A percentile compares a stretch with the other conserved stretches of the same genome.
Conservation (phyloP, 2,888 invertebrate species). For the Teleogryllus oceanicus region DNA sequence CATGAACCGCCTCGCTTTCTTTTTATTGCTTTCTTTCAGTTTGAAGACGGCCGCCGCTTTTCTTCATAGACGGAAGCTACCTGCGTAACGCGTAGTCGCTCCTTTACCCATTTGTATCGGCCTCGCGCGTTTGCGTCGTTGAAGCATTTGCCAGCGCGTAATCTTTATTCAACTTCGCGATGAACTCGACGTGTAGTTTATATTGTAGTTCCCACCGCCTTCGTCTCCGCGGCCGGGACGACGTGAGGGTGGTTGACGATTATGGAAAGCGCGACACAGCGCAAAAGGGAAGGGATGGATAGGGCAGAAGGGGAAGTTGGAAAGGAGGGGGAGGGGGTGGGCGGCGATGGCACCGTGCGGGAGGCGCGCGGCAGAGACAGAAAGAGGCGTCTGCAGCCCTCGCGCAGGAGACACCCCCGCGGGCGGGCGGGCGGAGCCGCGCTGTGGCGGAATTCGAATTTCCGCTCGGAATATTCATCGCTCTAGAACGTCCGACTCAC, state of each 20-base stretch:
- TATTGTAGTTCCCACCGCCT: conserved; percentile 23
- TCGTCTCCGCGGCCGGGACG: neutral
- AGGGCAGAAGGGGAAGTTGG: conserved; percentile 10
- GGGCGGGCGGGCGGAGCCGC: neutral
- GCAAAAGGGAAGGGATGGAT: neutral
- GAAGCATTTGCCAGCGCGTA: conserved; percentile 25
- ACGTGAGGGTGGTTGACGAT: conserved; percentile 22
- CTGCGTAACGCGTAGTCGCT: too few relatives aligned
- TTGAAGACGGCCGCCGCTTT: too few relatives aligned
- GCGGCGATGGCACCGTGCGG: neutral
- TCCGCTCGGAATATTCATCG: conserved; percentile 33
- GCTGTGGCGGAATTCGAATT: conserved; percentile 30
- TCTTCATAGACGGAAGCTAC: too few relatives aligned
- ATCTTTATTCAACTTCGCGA: conserved; percentile 33
- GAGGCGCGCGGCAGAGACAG: neutral
- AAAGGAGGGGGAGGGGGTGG: neutral
- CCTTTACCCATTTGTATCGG: too few relatives aligned
- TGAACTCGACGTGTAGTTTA: conserved; percentile 33
- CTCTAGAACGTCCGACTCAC: conserved; percentile 18
- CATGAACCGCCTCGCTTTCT: too few relatives aligned
- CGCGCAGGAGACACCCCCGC: neutral
- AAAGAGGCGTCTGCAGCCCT: neutral
- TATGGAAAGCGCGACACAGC: too few relatives aligned
- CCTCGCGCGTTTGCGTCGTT: too few relatives aligned
- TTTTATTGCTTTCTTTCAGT: too few relatives aligned